These are phyloP conservation scores for Pyrocephalus nanus DNA, from an alignment of 2,797 vertebrate genomes.

Conservation along the genomic window DNA sequence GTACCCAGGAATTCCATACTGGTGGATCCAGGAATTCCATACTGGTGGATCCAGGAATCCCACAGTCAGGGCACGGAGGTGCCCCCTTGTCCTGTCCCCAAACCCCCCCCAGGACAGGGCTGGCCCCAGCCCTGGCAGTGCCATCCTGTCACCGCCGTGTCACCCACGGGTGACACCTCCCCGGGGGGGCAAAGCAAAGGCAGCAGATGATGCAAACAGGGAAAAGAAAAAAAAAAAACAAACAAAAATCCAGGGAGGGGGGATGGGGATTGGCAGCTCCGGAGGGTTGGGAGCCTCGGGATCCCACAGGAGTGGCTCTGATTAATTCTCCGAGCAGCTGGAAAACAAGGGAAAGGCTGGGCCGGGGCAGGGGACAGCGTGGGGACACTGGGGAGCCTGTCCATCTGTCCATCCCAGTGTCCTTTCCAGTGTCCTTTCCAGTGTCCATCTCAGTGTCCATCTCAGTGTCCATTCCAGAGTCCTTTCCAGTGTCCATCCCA, in stretches of 20 bases:
- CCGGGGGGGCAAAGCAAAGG: background rate
- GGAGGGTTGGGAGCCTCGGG: background rate
- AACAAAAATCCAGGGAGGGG: too few species aligned
- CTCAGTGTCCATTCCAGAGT: too few species aligned
- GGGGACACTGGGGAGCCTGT: background rate
- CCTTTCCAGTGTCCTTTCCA: background rate
- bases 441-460: background rate
- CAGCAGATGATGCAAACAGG: background rate
- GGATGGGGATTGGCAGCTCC: background rate
- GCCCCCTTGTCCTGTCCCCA: background rate
- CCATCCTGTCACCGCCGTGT: background rate
- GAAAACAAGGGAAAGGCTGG: background rate
- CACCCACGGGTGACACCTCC: background rate
- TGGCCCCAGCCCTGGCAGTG: background rate
- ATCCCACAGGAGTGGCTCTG: conserved; percentile 27
- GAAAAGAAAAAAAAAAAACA: background rate
- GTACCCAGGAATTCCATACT: too few species aligned
- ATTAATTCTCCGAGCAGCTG: conserved; percentile 42
- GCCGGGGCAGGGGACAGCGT: background rate
- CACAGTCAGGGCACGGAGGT: accelerated
- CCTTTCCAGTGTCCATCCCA: too few species aligned
- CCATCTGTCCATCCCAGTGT: background rate
- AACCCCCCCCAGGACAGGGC: background rate
- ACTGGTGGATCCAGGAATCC: too few species aligned
- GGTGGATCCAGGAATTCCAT: too few species aligned